These are phyloP conservation scores for Physeter macrocephalus DNA, from an alignment of 2,113 vertebrate genomes.

Conservation along the genomic window DNA sequence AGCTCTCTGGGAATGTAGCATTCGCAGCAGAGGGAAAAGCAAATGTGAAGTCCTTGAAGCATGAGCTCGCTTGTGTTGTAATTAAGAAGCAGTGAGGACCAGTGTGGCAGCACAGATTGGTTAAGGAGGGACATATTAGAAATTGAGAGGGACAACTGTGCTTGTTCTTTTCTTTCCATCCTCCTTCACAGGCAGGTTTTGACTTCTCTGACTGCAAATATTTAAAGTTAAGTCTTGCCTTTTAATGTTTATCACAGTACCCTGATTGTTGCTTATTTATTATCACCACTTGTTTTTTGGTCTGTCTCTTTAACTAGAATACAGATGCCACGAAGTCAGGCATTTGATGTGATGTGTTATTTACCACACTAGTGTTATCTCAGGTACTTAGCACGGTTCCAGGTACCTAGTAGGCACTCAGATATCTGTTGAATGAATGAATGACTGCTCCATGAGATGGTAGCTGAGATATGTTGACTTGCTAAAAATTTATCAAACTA, in stretches of 20 bases:
- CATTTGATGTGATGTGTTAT: background rate
- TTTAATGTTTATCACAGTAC: background rate
- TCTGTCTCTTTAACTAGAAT: background rate
- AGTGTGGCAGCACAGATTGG: fast-evolving
- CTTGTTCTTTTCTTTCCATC: background rate
- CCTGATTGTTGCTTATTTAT: background rate
- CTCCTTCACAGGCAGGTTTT: background rate
- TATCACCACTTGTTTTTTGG: background rate
- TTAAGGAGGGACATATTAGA: background rate
- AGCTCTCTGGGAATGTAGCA: background rate
- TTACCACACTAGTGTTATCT: background rate
- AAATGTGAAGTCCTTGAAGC: background rate
- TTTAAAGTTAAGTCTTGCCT: background rate
- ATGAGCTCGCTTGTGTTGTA: background rate
- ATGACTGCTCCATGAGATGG: background rate
- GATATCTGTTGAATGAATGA: background rate
- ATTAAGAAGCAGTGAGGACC: background rate
- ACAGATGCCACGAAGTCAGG: background rate
- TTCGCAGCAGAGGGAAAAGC: background rate
- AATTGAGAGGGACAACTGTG: background rate
- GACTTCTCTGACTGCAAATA: background rate
- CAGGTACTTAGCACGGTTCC: too few relatives aligned
- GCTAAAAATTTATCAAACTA: background rate
- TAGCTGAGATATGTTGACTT: background rate
- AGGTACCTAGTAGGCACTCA: background rate